Percentiles rank a stretch among this genome's conserved stretches.
phyloP scores from a whole-genome alignment of 1,140 invertebrate genomes.

The Scylla paramamosain region DNA sequence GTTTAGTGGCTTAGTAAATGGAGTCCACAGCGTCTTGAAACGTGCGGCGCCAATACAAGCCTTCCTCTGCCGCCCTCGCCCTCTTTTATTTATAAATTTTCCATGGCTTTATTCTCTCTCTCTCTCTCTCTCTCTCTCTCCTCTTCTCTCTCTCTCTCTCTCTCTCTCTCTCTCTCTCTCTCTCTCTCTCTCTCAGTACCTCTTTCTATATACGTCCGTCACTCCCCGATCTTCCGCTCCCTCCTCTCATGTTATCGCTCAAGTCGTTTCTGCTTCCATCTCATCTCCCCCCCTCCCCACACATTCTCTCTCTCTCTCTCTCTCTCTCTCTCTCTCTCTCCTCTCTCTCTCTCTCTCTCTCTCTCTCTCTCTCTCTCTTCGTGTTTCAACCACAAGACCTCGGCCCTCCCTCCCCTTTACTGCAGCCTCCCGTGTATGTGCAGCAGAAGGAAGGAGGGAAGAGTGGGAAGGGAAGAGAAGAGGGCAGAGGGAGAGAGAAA shows the following conservation, averaged over 20 bases:
- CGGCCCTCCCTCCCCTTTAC: background rate
- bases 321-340: background rate
- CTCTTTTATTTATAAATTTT: no score
- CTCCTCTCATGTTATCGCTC: background rate
- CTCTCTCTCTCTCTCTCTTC: background rate
- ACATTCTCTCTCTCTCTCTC: background rate
- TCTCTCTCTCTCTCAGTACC: background rate
- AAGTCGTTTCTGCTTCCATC: no score
- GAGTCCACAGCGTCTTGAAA: no score
- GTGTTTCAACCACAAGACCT: no score
- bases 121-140: no score
- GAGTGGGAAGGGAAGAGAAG: background rate
- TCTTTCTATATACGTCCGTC: background rate
- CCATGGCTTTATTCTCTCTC: no score
- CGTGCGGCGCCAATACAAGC: no score
- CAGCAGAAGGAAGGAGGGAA: no score
- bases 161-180: slow-evolving; percentile 1
- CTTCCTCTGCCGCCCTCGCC: background rate
- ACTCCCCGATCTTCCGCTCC: background rate
- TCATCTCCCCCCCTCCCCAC: no score
- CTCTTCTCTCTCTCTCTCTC: background rate
- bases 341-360: no score
- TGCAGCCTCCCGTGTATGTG: background rate
- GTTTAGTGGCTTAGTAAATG: no score
- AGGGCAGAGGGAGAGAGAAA: slow-evolving; percentile 3